Evolutionary conservation across 2,113 vertebrate genomes (phyloP).

Genomic region (Pycnonotus jocosus): DNA sequence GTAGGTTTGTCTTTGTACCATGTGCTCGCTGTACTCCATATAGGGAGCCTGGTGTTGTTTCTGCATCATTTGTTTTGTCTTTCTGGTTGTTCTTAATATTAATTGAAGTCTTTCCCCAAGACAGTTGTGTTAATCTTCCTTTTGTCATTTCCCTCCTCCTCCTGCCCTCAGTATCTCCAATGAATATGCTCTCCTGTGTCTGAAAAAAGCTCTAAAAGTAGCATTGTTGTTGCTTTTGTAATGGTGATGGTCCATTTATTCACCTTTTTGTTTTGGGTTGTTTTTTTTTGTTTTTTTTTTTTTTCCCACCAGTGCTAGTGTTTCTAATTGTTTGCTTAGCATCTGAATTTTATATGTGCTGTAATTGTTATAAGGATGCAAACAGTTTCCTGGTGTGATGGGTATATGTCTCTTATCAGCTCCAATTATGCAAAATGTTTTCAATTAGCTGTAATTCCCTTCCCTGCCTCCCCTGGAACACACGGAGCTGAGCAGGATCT

Average conservation of each 20-base stretch:
- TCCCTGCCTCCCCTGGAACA: background rate
- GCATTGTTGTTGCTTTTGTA: background rate
- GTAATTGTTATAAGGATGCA: background rate
- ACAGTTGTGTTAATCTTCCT: slow-evolving; percentile 27
- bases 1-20: background rate
- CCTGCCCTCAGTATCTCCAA: background rate
- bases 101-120: slow-evolving; percentile 55
- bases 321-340: background rate
- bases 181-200: background rate
- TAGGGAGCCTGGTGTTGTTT: slow-evolving; percentile 11
- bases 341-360: background rate
- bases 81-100: slow-evolving; percentile 41
- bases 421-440: slow-evolving; percentile 22
- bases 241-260: background rate
- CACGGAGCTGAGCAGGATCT: background rate
- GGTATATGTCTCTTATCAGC: background rate
- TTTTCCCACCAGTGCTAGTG: background rate
- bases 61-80: slow-evolving; percentile 26
- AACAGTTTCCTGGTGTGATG: slow-evolving; percentile 6
- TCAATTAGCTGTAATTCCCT: slow-evolving; percentile 9
- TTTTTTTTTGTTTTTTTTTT: background rate
- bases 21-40: background rate
- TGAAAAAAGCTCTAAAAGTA: background rate
- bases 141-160: background rate
- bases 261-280: background rate